A percentile compares a stretch with the other conserved stretches of the same genome.
Evolutionary conservation across 2,888 invertebrate species (phyloP).

Genomic region (Carpatolechia fugitivella): DNA sequence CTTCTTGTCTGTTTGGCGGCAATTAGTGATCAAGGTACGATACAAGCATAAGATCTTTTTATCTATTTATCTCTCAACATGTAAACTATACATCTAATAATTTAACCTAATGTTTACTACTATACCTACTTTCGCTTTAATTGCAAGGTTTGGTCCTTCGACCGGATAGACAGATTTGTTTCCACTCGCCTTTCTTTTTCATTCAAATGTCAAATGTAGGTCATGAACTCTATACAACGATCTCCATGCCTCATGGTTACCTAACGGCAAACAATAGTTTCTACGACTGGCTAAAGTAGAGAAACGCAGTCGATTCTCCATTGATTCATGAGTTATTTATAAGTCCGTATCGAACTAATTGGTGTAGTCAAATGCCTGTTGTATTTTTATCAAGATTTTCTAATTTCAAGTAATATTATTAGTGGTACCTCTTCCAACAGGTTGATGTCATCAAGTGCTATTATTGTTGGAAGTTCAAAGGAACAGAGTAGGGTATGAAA

Average conservation of each 20-base stretch:
- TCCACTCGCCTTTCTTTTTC: neutral
- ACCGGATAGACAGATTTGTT: neutral
- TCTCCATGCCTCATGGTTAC: constrained; percentile 1
- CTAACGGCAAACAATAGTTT: constrained; percentile 10
- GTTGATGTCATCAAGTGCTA: constrained; percentile 26
- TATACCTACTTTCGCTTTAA: too few relatives aligned
- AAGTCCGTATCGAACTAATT: neutral
- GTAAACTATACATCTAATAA: too few relatives aligned
- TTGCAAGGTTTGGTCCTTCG: neutral
- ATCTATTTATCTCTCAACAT: neutral
- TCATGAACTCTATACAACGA: constrained; percentile 11
- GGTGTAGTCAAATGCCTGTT: neutral
- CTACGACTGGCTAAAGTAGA: neutral
- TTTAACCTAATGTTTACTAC: too few relatives aligned
- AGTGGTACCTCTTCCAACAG: neutral
- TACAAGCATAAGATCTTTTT: neutral
- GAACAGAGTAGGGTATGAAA: constrained; percentile 42
- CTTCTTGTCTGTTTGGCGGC: constrained; percentile 49
- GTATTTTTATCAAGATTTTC: neutral
- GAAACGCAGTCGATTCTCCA: constrained; percentile 7
- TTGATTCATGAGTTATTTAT: constrained; percentile 8
- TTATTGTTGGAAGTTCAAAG: constrained; percentile 28
- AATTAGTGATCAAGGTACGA: constrained; percentile 58
- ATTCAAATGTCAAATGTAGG: constrained; percentile 5
- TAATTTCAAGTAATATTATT: neutral